Conservation (phyloP, 2,113 vertebrate genomes). For the Chaetodon trifascialis region DNA sequence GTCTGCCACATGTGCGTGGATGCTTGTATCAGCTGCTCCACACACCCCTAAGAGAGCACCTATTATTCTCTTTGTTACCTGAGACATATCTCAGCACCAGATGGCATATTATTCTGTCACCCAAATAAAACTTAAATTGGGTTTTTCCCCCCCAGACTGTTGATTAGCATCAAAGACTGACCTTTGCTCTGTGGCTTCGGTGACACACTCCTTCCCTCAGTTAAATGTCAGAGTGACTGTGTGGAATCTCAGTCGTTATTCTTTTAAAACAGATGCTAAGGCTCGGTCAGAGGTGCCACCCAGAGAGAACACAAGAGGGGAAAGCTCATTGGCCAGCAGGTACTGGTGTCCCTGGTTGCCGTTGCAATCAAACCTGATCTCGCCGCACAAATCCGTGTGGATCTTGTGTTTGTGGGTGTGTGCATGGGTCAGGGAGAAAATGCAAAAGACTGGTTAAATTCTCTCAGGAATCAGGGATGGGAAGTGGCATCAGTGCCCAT, state of each 20-base stretch:
- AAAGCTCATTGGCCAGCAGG: conserved; percentile 56
- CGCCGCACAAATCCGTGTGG: conserved; percentile 26
- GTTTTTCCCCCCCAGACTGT: background rate
- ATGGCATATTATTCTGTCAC: conserved; percentile 28
- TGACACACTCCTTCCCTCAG: conserved; percentile 58
- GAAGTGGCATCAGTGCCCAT: background rate
- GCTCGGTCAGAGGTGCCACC: conserved; percentile 64
- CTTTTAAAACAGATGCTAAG: conserved; percentile 55
- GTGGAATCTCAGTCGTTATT: conserved; percentile 66
- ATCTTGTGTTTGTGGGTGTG: background rate
- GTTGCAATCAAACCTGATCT: conserved; percentile 46
- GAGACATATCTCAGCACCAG: conserved; percentile 16
- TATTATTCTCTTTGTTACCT: conserved; percentile 39
- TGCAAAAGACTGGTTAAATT: background rate
- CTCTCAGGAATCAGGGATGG: background rate
- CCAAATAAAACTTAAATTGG: conserved; percentile 56
- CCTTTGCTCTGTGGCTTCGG: conserved; percentile 70
- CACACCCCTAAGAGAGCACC: background rate
- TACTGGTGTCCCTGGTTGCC: conserved; percentile 32
- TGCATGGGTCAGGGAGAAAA: background rate
- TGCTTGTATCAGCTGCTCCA: background rate
- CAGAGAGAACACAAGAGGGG: conserved; percentile 43
- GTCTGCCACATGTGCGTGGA: conserved; percentile 1
- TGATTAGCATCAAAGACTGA: conserved; percentile 67
- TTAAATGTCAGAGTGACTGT: conserved; percentile 63